These are phyloP conservation scores for Aptenodytes patagonicus DNA, from an alignment of 2,113 vertebrate species.

Conservation along the genomic window DNA sequence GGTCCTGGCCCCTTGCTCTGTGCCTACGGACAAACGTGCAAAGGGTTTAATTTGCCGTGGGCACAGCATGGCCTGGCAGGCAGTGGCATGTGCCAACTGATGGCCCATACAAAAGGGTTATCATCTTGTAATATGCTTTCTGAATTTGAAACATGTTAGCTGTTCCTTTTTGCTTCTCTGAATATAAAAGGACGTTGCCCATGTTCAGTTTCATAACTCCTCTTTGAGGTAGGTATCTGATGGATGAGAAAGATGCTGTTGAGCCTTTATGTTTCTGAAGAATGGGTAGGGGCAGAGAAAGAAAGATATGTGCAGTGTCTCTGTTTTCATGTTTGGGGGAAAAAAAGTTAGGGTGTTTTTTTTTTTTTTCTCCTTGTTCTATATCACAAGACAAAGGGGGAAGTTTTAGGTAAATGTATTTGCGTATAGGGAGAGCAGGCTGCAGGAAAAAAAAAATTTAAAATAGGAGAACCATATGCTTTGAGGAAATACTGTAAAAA, in stretches of 20 bases:
- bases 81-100: background rate
- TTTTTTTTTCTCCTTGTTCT: background rate
- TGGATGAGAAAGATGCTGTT: background rate
- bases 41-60: background rate
- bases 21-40: accelerated
- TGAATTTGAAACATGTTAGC: too few species aligned
- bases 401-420: background rate
- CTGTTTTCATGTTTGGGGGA: background rate
- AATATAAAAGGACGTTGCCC: accelerated
- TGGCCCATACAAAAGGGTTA: background rate
- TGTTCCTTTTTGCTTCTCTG: background rate
- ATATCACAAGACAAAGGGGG: background rate
- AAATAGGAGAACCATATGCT: background rate
- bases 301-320: background rate
- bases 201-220: background rate
- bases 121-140: accelerated
- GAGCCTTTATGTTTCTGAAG: background rate
- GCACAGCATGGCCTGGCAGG: background rate
- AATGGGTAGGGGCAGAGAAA: background rate
- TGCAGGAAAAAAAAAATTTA: background rate
- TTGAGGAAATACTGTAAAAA: background rate
- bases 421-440: background rate
- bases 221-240: background rate
- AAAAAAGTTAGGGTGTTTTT: too few species aligned
- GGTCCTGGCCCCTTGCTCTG: background rate